Evolutionary conservation across 1,140 invertebrate genomes (phyloP).

Genomic region (Helicorthomorpha holstii): DNA sequence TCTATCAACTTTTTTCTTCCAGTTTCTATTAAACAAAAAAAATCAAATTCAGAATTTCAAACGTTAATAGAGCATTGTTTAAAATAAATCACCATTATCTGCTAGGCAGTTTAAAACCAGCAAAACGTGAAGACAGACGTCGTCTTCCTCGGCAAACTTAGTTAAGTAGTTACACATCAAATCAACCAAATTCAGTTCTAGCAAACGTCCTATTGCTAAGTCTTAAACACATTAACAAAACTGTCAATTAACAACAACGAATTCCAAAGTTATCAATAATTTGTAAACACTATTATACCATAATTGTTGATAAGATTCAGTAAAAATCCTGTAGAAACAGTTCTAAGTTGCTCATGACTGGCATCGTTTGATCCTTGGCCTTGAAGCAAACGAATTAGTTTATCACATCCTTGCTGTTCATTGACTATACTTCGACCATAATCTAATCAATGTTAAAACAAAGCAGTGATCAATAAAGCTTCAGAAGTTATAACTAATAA

Average conservation of each 20-base stretch:
- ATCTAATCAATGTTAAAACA: conserved; percentile 24
- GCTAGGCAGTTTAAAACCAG: conserved; percentile 53
- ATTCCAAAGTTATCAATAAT: conserved; percentile 18
- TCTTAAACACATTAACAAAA: conserved; percentile 14
- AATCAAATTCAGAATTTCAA: neutral
- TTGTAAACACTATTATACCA: conserved; percentile 40
- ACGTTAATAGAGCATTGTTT: neutral
- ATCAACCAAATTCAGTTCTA: conserved; percentile 46
- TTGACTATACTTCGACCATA: conserved; percentile 24
- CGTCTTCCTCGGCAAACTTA: conserved; percentile 31
- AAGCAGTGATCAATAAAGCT: conserved; percentile 16
- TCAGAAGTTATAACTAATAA: too few species aligned
- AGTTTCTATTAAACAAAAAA: conserved; percentile 15
- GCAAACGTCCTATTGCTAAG: conserved; percentile 27
- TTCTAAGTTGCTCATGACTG: conserved; percentile 22
- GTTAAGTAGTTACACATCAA: conserved; percentile 35
- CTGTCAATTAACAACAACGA: conserved; percentile 1
- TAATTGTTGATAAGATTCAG: conserved; percentile 62
- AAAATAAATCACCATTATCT: conserved; percentile 33
- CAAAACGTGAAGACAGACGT: conserved; percentile 45
- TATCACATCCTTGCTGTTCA: conserved; percentile 23
- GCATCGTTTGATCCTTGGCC: conserved; percentile 19
- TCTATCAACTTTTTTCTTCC: conserved; percentile 17
- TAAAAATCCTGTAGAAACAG: conserved; percentile 47
- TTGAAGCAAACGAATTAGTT: conserved; percentile 21